phyloP scores from a whole-genome alignment of 2,113 vertebrate species.

The Reinhardtius hippoglossoides region DNA sequence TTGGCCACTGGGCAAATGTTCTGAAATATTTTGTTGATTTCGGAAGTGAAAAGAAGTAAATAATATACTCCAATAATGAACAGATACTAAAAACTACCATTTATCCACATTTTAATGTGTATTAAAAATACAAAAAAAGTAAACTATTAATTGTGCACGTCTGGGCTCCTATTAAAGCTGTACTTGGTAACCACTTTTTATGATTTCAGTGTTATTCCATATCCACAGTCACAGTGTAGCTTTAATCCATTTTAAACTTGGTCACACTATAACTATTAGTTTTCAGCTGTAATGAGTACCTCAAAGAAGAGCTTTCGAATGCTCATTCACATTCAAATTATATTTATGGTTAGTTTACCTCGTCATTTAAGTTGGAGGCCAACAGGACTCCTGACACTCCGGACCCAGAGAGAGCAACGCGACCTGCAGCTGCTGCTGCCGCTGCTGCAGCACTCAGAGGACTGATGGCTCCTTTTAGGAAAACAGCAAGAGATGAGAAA shows the following conservation, averaged over 20 bases:
- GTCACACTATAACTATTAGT: not conserved
- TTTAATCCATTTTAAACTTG: not conserved
- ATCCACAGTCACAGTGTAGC: constrained; percentile 16
- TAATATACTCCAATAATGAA: not conserved
- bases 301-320: not conserved
- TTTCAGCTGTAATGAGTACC: not conserved
- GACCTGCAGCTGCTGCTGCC: constrained; percentile 92
- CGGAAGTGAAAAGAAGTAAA: not conserved
- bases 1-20: not conserved
- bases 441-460: constrained; percentile 95
- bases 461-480: constrained; percentile 93
- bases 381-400: constrained; percentile 93
- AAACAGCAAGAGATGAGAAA: constrained; percentile 23
- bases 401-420: constrained; percentile 94
- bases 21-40: not conserved
- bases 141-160: no score
- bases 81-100: not conserved
- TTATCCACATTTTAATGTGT: no score
- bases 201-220: no score
- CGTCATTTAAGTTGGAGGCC: constrained; percentile 98
- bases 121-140: no score
- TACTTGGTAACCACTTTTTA: no score
- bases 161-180: no score
- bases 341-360: constrained; percentile 82
- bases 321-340: not conserved